These are phyloP conservation scores for Coecobrya sp. DNA, from an alignment of 2,888 invertebrate genomes.

Conservation along the genomic window DNA sequence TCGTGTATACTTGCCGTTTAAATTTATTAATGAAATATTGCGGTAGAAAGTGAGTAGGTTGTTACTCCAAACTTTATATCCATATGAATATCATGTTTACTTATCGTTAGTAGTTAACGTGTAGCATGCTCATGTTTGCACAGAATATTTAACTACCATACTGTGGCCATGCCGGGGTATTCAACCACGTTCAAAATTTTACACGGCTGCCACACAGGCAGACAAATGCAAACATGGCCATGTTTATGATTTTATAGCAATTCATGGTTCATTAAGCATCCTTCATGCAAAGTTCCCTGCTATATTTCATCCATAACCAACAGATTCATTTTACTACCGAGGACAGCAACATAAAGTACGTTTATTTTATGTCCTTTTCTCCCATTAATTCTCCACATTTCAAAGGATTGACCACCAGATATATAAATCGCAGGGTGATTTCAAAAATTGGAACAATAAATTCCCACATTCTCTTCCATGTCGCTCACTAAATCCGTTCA, in stretches of 20 bases:
- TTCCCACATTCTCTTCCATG: not conserved
- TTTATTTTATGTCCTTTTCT: slow-evolving; percentile 1
- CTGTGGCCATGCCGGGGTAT: not conserved
- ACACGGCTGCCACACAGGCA: not conserved
- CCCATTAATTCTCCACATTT: not conserved
- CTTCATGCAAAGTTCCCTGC: not conserved
- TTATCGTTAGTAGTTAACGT: not conserved
- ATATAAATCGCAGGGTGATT: not conserved
- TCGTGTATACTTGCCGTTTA: not conserved
- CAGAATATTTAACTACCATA: not conserved
- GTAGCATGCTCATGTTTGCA: not conserved
- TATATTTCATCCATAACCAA: slow-evolving; percentile 35
- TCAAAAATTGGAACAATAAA: not conserved
- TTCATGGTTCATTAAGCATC: slow-evolving; percentile 14
- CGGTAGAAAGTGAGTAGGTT: not conserved
- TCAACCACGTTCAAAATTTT: not conserved
- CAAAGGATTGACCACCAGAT: slow-evolving; percentile 40
- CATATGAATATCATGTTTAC: not conserved
- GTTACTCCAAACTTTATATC: not conserved
- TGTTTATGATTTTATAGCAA: slow-evolving; percentile 6
- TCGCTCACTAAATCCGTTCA: not conserved
- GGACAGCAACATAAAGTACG: slow-evolving; percentile 15
- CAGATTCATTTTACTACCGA: not conserved
- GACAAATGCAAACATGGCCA: not conserved
- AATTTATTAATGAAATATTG: slow-evolving; percentile 18